Evolutionary conservation across 2,113 vertebrate genomes (phyloP).

Genomic region (Abramis brama): DNA sequence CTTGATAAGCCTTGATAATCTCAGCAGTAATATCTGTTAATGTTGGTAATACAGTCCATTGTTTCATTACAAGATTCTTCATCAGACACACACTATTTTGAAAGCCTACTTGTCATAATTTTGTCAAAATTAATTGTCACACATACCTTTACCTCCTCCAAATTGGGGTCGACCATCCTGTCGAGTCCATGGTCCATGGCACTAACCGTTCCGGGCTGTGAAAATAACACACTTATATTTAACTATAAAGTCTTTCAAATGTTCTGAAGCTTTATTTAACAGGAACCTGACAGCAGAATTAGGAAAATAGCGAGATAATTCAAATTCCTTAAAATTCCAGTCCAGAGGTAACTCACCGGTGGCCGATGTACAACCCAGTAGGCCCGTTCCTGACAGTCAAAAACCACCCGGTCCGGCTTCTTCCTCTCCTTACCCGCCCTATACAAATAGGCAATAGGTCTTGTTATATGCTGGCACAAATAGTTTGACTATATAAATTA

Average conservation of each 20-base stretch:
- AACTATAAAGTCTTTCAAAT: neutral
- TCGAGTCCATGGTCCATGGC: conserved; percentile 89
- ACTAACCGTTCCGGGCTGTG: conserved; percentile 86
- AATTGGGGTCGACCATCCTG: conserved; percentile 83
- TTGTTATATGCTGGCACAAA: neutral
- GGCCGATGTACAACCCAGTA: conserved; percentile 96
- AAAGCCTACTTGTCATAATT: neutral
- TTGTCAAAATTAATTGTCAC: neutral
- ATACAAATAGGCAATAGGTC: conserved; percentile 42
- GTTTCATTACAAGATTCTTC: neutral
- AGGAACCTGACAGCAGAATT: neutral
- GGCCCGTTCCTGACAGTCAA: conserved; percentile 96
- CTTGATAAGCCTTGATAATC: conserved; percentile 46
- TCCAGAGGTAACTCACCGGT: conserved; percentile 76
- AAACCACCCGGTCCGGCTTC: conserved; percentile 89
- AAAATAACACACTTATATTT: neutral
- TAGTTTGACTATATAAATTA: too few relatives aligned
- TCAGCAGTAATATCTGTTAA: conserved; percentile 1
- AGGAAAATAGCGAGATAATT: neutral
- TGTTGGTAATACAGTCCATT: neutral
- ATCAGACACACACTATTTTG: neutral
- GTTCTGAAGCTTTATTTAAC: neutral
- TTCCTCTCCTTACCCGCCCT: conserved; percentile 94
- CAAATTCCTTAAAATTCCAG: neutral
- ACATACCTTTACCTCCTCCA: conserved; percentile 87